Evolutionary conservation across 2,888 invertebrate species (phyloP).

Genomic region (Morpho helenor): DNA sequence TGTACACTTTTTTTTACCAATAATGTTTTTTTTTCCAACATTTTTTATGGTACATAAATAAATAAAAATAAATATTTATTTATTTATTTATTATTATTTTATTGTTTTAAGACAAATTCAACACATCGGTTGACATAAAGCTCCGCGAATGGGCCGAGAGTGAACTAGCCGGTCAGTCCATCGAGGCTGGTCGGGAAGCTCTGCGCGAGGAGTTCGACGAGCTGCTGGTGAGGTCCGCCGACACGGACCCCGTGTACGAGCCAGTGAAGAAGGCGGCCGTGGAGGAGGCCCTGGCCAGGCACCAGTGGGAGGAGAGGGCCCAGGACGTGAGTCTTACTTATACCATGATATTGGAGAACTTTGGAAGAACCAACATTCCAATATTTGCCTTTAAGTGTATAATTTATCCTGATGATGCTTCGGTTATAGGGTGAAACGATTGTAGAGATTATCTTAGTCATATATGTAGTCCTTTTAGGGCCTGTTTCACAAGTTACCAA

Average conservation of each 20-base stretch:
- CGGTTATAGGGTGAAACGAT: too few species aligned
- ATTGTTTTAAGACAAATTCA: conserved; percentile 83
- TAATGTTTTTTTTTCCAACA: too few species aligned
- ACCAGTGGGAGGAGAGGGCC: conserved; percentile 97
- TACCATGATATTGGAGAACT: neutral
- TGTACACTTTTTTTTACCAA: too few species aligned
- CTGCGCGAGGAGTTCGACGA: conserved; percentile 62
- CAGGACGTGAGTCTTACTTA: conserved; percentile 43
- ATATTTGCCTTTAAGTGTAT: too few species aligned
- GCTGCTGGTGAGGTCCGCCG: conserved; percentile 57
- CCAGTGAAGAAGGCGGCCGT: conserved; percentile 92
- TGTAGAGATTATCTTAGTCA: too few species aligned
- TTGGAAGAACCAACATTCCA: too few species aligned
- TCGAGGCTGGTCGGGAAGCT: conserved; percentile 86
- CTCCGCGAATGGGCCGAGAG: conserved; percentile 97
- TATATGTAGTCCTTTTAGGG: too few species aligned
- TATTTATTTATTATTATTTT: neutral
- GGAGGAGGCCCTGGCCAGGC: conserved; percentile 90
- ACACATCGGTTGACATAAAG: conserved; percentile 95
- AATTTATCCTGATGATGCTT: too few species aligned
- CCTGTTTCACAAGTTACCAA: too few species aligned
- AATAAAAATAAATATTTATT: neutral
- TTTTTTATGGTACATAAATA: too few species aligned
- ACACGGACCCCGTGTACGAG: conserved; percentile 95
- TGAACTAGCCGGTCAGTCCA: conserved; percentile 86